Conservation (phyloP, 1,140 invertebrate species). For the Scaptodrosophila lebanonensis region DNA sequence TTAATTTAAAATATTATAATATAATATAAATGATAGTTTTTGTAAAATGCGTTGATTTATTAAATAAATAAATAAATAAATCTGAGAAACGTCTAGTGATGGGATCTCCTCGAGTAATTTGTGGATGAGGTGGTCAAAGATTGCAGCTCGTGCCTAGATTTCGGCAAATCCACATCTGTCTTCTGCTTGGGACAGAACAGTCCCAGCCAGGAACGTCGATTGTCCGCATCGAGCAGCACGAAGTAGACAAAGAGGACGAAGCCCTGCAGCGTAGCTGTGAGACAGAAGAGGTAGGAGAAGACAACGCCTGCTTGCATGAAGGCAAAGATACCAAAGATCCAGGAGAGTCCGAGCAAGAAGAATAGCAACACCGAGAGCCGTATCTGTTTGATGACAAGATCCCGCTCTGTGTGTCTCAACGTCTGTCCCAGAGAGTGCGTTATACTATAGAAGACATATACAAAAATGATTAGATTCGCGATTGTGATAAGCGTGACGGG, state of each 20-base stretch:
- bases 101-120: conserved; percentile 30
- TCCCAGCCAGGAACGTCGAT: conserved; percentile 78
- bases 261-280: conserved; percentile 81
- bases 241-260: conserved; percentile 83
- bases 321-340: conserved; percentile 81
- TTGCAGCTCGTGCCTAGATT: conserved; percentile 27
- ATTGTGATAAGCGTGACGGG: conserved; percentile 79
- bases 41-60: too few species aligned
- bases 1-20: too few species aligned
- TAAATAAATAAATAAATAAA: too few species aligned
- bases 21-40: too few species aligned
- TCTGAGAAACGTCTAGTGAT: conserved; percentile 20
- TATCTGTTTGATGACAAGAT: conserved; percentile 79
- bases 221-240: conserved; percentile 80
- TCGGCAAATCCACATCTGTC: conserved; percentile 30
- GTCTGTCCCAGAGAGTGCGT: conserved; percentile 78
- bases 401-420: conserved; percentile 77
- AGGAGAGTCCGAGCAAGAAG: conserved; percentile 81
- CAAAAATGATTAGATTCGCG: conserved; percentile 79
- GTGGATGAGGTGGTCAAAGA: conserved; percentile 51
- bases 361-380: conserved; percentile 81
- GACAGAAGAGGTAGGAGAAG: conserved; percentile 81
- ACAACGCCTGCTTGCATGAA: conserved; percentile 78
- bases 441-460: conserved; percentile 80
- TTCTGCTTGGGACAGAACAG: conserved; percentile 20